phyloP scores from a whole-genome alignment of 1,140 invertebrate genomes.

The Ladona fulva region DNA sequence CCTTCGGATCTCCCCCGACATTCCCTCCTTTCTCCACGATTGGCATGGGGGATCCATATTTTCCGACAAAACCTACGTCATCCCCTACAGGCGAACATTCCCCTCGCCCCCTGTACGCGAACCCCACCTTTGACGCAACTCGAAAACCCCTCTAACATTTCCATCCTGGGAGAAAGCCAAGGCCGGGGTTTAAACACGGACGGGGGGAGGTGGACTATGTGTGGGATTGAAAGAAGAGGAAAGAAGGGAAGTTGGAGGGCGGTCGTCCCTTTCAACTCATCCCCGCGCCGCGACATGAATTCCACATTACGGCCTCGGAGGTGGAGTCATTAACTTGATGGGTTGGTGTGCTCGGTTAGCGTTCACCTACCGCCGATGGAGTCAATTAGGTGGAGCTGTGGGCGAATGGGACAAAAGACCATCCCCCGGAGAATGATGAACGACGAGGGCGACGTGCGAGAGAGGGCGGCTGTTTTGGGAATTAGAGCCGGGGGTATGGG shows the following conservation, averaged over 20 bases:
- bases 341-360: not conserved
- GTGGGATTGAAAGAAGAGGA: not conserved
- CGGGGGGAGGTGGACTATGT: not conserved
- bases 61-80: too few relatives aligned
- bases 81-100: too few relatives aligned
- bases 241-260: not conserved
- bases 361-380: not conserved
- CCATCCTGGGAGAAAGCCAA: not conserved
- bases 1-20: too few relatives aligned
- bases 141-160: too few relatives aligned
- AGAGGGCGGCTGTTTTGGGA: not conserved
- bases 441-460: not conserved
- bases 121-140: too few relatives aligned
- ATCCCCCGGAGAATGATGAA: not conserved
- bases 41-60: too few relatives aligned
- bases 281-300: not conserved
- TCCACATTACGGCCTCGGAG: not conserved
- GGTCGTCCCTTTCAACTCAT: not conserved
- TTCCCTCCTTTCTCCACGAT: too few relatives aligned
- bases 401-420: constrained; percentile 2
- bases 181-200: not conserved
- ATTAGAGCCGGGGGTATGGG: not conserved
- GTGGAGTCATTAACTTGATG: constrained; percentile 7
- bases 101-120: too few relatives aligned
- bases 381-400: not conserved